Evolutionary conservation across 2,797 vertebrate genomes (phyloP).

Genomic region (Borostomias antarcticus): DNA sequence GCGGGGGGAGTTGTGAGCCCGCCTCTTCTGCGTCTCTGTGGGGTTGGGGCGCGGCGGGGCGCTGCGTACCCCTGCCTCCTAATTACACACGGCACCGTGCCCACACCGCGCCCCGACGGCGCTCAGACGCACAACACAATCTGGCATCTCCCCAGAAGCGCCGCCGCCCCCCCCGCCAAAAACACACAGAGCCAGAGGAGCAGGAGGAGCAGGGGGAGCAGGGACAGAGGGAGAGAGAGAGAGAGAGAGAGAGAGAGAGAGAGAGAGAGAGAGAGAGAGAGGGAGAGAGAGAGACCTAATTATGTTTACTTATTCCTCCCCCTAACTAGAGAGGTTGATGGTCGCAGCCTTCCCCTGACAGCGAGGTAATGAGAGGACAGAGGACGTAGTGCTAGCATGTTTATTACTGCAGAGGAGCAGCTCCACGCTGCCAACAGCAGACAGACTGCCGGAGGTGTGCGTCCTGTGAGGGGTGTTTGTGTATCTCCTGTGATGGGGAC

Average conservation of each 20-base stretch:
- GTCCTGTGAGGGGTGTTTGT: conserved; percentile 19
- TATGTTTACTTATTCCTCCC: conserved; percentile 68
- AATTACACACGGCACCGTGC: conserved; percentile 75
- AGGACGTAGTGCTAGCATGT: neutral
- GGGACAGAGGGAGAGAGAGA: neutral
- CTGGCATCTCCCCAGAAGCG: no score
- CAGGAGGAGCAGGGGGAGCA: no score
- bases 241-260: no score
- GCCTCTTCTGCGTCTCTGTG: conserved; percentile 48
- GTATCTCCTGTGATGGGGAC: conserved; percentile 40
- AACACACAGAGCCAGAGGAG: neutral
- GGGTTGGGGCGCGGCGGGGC: conserved; percentile 68
- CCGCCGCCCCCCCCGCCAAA: no score
- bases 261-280: conserved; percentile 46
- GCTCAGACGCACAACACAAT: conserved; percentile 21
- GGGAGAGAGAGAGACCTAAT: conserved; percentile 53
- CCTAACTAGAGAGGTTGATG: conserved; percentile 51
- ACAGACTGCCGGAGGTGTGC: conserved; percentile 31
- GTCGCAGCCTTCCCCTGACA: conserved; percentile 43
- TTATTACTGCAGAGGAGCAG: neutral
- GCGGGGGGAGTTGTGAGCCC: conserved; percentile 30
- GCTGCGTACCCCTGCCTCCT: conserved; percentile 73
- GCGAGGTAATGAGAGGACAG: conserved; percentile 38
- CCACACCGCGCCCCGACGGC: conserved; percentile 29
- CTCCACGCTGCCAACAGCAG: neutral